phyloP scores from a whole-genome alignment of 2,797 vertebrate species.

The Sebastes goodei region DNA sequence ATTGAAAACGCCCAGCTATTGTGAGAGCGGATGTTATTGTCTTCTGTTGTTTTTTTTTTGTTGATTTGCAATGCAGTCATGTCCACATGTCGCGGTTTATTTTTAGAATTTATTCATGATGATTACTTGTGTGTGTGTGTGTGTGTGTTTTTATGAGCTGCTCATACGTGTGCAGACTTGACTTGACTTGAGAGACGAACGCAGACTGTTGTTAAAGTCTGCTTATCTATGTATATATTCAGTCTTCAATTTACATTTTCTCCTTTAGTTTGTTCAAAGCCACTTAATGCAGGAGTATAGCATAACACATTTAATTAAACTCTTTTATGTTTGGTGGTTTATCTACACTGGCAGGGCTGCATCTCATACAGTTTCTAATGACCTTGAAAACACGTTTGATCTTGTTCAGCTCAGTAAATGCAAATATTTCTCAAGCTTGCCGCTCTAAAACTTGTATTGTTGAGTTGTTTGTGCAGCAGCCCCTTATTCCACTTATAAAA shows the following conservation, averaged over 20 bases:
- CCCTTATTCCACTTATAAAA: not conserved
- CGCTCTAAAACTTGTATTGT: not conserved
- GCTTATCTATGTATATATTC: slow-evolving; percentile 29
- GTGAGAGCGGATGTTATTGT: slow-evolving; percentile 32
- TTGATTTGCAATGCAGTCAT: not conserved
- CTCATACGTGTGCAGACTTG: not conserved
- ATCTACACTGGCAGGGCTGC: slow-evolving; percentile 26
- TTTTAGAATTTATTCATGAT: slow-evolving; percentile 11
- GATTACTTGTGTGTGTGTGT: not conserved
- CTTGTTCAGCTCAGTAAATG: slow-evolving; percentile 32
- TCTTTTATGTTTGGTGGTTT: slow-evolving; percentile 44
- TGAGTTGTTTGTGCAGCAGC: not conserved
- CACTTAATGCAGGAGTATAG: slow-evolving; percentile 12
- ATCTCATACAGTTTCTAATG: slow-evolving; percentile 20
- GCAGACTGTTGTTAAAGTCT: slow-evolving; percentile 6
- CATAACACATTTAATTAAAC: slow-evolving; percentile 44
- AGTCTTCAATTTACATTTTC: slow-evolving; percentile 37
- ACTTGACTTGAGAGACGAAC: not conserved
- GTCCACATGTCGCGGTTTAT: not conserved
- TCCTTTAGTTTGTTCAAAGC: slow-evolving; percentile 41
- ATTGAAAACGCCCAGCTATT: slow-evolving; percentile 36
- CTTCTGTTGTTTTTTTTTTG: not conserved
- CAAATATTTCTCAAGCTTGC: slow-evolving; percentile 22
- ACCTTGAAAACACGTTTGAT: slow-evolving; percentile 44
- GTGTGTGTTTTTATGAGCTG: not conserved